phyloP scores from a whole-genome alignment of 2,888 invertebrate species.

The Polyommatus iphigenia region DNA sequence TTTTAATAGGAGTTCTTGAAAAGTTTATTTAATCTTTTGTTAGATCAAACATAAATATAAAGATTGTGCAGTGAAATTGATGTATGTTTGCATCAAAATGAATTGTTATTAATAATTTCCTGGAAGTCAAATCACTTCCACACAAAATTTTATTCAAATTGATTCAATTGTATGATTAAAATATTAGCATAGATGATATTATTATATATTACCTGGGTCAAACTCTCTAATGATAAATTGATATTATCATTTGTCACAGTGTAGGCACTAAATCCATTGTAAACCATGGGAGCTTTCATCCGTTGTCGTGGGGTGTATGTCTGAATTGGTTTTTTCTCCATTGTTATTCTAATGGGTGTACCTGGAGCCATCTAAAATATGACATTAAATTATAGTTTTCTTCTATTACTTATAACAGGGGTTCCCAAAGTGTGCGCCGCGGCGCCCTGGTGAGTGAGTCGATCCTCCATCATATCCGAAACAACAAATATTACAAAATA shows the following conservation, averaged over 20 bases:
- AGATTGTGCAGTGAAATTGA: not conserved
- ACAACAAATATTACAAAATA: no score
- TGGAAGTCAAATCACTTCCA: not conserved
- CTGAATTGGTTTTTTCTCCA: conserved; percentile 47
- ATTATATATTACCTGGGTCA: conserved; percentile 63
- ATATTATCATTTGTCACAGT: conserved; percentile 60
- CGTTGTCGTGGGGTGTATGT: conserved; percentile 47
- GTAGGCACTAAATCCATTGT: conserved; percentile 55
- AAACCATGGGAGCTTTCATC: conserved; percentile 49
- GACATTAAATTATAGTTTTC: conserved; percentile 39
- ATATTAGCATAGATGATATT: conserved; percentile 2
- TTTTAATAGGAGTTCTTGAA: not conserved
- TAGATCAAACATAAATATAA: not conserved
- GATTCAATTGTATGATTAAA: not conserved
- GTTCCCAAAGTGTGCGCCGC: no score
- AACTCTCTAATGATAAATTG: conserved; percentile 71
- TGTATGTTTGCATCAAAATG: not conserved
- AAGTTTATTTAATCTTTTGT: not conserved
- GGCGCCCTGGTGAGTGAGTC: no score
- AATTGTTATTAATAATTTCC: not conserved
- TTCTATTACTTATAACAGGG: not conserved
- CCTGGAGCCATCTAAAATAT: conserved; percentile 45
- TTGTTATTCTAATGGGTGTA: conserved; percentile 49
- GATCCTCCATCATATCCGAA: no score
- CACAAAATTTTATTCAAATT: not conserved